Base-by-base conservation (phyloP, 1,140 invertebrate genomes). In the Heliconius eleuchia region DNA sequence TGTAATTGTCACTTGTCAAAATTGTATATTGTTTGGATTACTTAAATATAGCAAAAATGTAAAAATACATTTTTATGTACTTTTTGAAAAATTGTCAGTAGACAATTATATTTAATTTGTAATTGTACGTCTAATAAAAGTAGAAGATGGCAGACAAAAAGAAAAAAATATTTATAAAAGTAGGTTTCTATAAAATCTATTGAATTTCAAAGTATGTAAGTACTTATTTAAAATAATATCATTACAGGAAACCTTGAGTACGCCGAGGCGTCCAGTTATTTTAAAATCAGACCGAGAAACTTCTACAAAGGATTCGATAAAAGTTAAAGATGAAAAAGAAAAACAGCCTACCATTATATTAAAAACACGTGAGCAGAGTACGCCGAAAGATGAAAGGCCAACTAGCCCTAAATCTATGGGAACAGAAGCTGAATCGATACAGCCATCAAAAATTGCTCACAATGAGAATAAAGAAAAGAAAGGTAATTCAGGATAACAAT, bases 401-500 rank as follows among this genome's bases (percentile, higher is more conserved):
- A 82, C 87, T 16, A 95, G 94, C 80, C 94, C 94, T 11, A 94
- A 94, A 80, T 80, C 87, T 13, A 84, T 89, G 72, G 81, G 60
- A 66, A 30, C 86, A 72, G 94, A 95, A 60, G 57, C 71, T 46
- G 91, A 91, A 77, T 84, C 86, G 18, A 87, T 87, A 23, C 88
- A 93, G 75, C 88, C 91, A 19, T 86, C 83, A 76, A 95, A 94
- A 84, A 95, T 95, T 80, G 93, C 90, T 71, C 94, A 95, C 78
- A 94, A 95, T 90, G 94, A 94, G 27, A 66, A 30, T 78, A 95
- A 95, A 82, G 94, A 94, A 71, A 95, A 93, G 84, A 94, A 92
- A 88, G 84, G 76, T 83, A 30, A 30, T 30, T 23, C 34, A 37
- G 34, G 6, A 37, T 37, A 37, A 37, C 8, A 6, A 7, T 6